Evolutionary conservation across 23 tunicate species (phyloP).

Genomic region (Halocynthia aurantium): DNA sequence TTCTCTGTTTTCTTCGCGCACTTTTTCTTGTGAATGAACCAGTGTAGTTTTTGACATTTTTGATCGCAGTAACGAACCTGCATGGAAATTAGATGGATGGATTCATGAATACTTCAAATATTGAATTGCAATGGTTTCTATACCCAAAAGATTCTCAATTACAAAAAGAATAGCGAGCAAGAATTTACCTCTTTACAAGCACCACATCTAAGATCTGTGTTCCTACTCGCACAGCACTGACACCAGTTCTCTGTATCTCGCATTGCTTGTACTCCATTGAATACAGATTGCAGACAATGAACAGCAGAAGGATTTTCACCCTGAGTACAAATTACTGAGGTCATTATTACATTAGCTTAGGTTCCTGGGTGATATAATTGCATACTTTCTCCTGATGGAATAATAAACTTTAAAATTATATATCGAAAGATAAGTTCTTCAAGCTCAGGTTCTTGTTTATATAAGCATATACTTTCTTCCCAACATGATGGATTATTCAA

Average conservation of each 20-base stretch:
- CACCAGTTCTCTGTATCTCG: conserved; percentile 36
- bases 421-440: too few relatives aligned
- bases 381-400: too few relatives aligned
- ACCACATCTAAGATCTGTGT: conserved; percentile 51
- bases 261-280: conserved; percentile 60
- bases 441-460: too few relatives aligned
- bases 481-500: too few relatives aligned
- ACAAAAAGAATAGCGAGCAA: too few relatives aligned
- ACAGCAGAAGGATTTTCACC: conserved; percentile 70
- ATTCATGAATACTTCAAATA: neutral
- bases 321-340: conserved; percentile 21
- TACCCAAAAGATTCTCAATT: neutral
- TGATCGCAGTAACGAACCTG: conserved; percentile 73
- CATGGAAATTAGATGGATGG: neutral
- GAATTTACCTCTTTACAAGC: conserved; percentile 61
- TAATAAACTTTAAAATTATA: too few relatives aligned
- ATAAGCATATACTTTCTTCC: too few relatives aligned
- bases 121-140: neutral
- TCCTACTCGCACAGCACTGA: conserved; percentile 43
- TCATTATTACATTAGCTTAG: neutral
- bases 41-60: conserved; percentile 78
- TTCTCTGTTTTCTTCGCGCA: conserved; percentile 1
- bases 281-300: conserved; percentile 48
- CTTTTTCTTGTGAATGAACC: conserved; percentile 69
- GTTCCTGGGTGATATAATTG: too few relatives aligned